Conservation (phyloP, 2,888 invertebrate genomes). For the Andrena bicolor region DNA sequence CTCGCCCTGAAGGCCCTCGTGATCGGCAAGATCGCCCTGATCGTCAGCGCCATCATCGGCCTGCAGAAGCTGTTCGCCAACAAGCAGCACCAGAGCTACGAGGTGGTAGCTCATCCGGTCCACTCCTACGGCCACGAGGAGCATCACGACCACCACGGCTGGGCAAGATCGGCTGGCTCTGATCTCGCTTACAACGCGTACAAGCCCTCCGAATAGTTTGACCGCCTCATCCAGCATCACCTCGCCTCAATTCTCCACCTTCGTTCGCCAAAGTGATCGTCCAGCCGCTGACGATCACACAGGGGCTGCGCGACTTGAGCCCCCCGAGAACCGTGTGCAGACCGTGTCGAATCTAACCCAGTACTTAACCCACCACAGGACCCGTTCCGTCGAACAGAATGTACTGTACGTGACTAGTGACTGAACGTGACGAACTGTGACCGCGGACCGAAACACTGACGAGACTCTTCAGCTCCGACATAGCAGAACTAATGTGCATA, state of each 20-base stretch:
- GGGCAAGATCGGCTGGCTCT: constrained; percentile 89
- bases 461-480: constrained; percentile 1
- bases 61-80: constrained; percentile 92
- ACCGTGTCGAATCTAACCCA: background rate
- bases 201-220: constrained; percentile 81
- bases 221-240: constrained; percentile 16
- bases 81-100: constrained; percentile 90
- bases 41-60: constrained; percentile 91
- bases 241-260: constrained; percentile 62
- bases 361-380: background rate
- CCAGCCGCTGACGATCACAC: constrained; percentile 56
- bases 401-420: constrained; percentile 53
- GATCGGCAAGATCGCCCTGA: constrained; percentile 93
- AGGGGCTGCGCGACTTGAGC: constrained; percentile 56
- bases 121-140: constrained; percentile 82
- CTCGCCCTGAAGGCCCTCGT: constrained; percentile 94
- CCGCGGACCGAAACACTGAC: constrained; percentile 24
- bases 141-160: constrained; percentile 88
- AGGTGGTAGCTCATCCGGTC: constrained; percentile 86
- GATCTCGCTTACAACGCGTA: constrained; percentile 91
- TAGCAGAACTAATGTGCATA: background rate
- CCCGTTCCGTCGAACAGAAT: background rate
- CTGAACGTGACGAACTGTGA: constrained; percentile 50
- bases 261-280: constrained; percentile 69
- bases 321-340: constrained; percentile 33